Evolutionary conservation across 2,888 invertebrate species (phyloP), one percentile per base, ranked within the genome.

Genomic region (Parnassius glacialis): DNA sequence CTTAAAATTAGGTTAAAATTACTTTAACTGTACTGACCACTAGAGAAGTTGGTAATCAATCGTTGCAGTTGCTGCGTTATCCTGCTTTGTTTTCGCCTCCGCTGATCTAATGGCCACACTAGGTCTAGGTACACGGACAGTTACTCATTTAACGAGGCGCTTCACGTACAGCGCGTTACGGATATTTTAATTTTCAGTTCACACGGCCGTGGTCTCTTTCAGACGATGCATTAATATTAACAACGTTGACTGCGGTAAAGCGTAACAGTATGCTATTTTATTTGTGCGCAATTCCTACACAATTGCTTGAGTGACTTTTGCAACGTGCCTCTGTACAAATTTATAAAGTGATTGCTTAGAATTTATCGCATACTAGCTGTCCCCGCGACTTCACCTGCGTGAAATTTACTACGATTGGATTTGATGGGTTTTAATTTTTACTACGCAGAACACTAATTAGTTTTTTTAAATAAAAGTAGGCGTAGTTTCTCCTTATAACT

Each of bases 121-220:
- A 25, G 51, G 54, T 45, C 60, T 62, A 66, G 60, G 10, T 57
- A 55, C 50, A 43, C 59, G 51, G 57, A 74, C 74, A 74, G 79
- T 78, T 78, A 77, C 58, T 25, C 66, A 62, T 67, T 81, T 74
- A 73, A 69, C 65, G 59, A 87, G 66, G 67, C 86, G 1, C 25
- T 65, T 76, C 88, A 87, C 89, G 90, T 73, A 71, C 73, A 59
- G 42, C 61, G 68, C 77, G 81, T 79, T 84, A 85, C 86, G 85
- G 84, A 79, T 80, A 84, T 88, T 89, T 88, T 83, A 86, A 87
- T 87, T 87, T 87, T 84, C 87, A 89, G 87, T 89, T 89, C 90
- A 84, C 90, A 90, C 87, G 87, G 76, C 73, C 74, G 72, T 76
- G 77, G 70, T 78, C 81, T 81, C 71, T 82, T 87, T 86, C 81